Base-by-base conservation (phyloP, 2,113 vertebrate genomes). In the Varanus salvator region DNA sequence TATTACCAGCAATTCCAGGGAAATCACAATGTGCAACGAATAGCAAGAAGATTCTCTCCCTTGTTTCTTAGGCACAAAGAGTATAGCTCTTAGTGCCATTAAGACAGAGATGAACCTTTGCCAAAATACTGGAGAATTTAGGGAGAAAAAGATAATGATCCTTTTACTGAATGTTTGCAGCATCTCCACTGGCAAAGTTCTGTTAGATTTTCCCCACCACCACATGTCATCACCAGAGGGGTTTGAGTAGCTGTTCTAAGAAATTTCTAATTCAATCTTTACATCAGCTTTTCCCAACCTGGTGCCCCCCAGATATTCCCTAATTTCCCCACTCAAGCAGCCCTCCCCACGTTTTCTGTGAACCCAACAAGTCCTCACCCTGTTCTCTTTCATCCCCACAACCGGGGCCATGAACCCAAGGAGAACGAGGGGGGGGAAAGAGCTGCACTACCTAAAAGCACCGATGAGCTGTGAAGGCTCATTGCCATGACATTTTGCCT, bases 171-270 rank as follows among this genome's bases (percentile, higher is more conserved):
- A 44, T 1, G 0, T 25, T 27, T 89, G 0, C 3, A 52, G 15
- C 50, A 84, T 52, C 91, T 86, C 2, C 88, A 31, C 81, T 89
- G 69, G 15, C 3, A 75, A 23, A 90, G 86, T 87, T 72, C 25
- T 6, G 76, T n/a, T 82, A 31, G 48, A 27, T 8, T 89, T 83
- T 81, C 75, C 15, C 27, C 82, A 80, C 31, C 44, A 44, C 83
- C 60, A 68, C 0, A 0, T 15, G 57, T 6, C 15, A 31, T 5
- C 52, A 54, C 21, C 9, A 85, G 21, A 0, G 8, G 38, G 38
- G 0, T 50, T 86, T 91, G 72, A 76, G 83, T 27, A 87, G 29
- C 6, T 38, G 15, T 54, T 93, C 48, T 9, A 81, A 84, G 82
- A 14, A 89, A 89, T 91, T 85, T 50, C 31, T 34, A 82, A 11